Evolutionary conservation across 2,113 vertebrate species (phyloP).

Genomic region (Triplophysa siluroides): DNA sequence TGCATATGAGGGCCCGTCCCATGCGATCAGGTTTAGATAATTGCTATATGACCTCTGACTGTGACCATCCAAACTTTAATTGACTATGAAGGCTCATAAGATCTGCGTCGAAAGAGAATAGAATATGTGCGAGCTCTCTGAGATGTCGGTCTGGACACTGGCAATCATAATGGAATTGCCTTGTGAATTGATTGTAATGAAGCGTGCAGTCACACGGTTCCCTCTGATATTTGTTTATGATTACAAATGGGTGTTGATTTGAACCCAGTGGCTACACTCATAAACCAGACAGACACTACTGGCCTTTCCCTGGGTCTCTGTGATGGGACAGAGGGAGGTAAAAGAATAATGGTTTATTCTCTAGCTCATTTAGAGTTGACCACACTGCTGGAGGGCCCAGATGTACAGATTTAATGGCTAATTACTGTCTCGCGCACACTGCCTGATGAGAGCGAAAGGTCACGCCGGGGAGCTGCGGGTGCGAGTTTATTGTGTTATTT

Average conservation of each 20-base stretch:
- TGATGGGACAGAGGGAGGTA: conserved; percentile 22
- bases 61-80: conserved; percentile 18
- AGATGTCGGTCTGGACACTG: conserved; percentile 3
- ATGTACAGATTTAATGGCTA: conserved; percentile 58
- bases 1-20: not conserved
- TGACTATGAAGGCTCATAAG: not conserved
- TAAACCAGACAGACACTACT: conserved; percentile 32
- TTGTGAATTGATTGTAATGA: conserved; percentile 50
- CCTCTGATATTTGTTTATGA: conserved; percentile 37
- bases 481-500: conserved; percentile 52
- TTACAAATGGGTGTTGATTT: conserved; percentile 33
- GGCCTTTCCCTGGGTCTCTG: conserved; percentile 42
- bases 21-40: not conserved
- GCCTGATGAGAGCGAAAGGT: conserved; percentile 51
- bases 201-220: conserved; percentile 8
- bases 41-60: not conserved
- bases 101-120: conserved; percentile 1
- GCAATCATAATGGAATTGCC: conserved; percentile 41
- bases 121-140: not conserved
- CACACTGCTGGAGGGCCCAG: conserved; percentile 58
- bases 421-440: conserved; percentile 53
- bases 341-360: conserved; percentile 40
- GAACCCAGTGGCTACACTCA: conserved; percentile 36
- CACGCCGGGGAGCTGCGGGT: conserved; percentile 25
- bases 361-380: conserved; percentile 50